Conservation (phyloP, 1,140 invertebrate species). For the Hyles euphorbiae region DNA sequence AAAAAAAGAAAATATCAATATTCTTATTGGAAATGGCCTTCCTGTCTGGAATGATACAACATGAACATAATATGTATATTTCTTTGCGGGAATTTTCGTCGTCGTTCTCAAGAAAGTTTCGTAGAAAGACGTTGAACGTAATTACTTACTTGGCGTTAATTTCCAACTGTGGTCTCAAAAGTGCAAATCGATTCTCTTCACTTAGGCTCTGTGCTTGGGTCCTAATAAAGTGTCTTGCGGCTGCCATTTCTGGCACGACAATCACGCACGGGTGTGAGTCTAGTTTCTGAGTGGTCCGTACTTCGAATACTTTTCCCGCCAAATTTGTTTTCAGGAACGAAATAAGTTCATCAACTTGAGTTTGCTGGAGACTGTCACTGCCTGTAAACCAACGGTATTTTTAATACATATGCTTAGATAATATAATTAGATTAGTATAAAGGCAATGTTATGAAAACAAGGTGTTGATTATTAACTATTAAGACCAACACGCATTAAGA, state of each 20-base stretch:
- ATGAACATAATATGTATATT: no score
- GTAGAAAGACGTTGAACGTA: neutral
- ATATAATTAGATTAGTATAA: no score
- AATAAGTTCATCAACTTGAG: slow-evolving; percentile 85
- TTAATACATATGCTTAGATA: no score
- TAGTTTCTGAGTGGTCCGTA: slow-evolving; percentile 89
- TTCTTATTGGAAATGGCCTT: no score
- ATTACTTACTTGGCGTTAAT: slow-evolving; percentile 89
- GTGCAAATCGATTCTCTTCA: slow-evolving; percentile 89
- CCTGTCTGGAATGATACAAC: no score
- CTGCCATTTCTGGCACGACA: slow-evolving; percentile 96
- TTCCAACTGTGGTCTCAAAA: slow-evolving; percentile 94
- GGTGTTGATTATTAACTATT: no score
- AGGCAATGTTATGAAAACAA: no score
- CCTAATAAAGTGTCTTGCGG: slow-evolving; percentile 94
- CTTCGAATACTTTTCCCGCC: slow-evolving; percentile 85
- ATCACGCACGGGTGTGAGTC: slow-evolving; percentile 95
- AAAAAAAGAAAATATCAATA: no score
- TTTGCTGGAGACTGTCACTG: slow-evolving; percentile 80
- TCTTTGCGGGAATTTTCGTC: no score
- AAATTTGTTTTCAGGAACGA: slow-evolving; percentile 87
- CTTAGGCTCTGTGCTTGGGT: slow-evolving; percentile 90
- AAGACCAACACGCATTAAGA: no score
- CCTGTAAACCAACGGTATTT: slow-evolving; percentile 56
- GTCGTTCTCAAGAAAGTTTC: no score